These are phyloP conservation scores for Lathronympha strigana DNA, from an alignment of 2,888 invertebrate species.

Conservation along the genomic window DNA sequence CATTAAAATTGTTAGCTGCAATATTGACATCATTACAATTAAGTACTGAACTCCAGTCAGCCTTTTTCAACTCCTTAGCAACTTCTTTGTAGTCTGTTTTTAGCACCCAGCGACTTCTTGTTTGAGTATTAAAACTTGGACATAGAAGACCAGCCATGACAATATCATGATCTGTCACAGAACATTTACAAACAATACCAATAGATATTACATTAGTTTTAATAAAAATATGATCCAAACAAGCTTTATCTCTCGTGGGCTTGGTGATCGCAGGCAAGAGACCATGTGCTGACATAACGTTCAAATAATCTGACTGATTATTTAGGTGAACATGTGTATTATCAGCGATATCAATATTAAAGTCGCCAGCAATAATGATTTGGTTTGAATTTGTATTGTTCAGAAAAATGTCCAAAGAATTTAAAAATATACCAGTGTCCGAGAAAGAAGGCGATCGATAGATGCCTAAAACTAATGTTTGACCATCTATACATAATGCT, in stretches of 20 bases:
- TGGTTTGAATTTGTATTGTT: not conserved
- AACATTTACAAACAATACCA: not conserved
- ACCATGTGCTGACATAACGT: not conserved
- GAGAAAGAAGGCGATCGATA: not conserved
- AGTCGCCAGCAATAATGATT: not conserved
- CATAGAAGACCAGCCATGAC: not conserved
- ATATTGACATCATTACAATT: not conserved
- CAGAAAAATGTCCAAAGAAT: not conserved
- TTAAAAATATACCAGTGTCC: not conserved
- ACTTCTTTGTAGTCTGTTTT: not conserved
- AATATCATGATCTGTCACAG: not conserved
- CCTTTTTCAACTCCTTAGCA: not conserved
- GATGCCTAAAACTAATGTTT: not conserved
- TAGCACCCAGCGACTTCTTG: not conserved
- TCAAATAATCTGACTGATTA: not conserved
- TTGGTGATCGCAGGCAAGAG: not conserved
- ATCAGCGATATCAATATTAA: not conserved
- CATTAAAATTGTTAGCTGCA: not conserved
- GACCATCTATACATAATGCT: not conserved
- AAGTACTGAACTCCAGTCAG: not conserved
- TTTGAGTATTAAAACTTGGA: not conserved
- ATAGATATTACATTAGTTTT: not conserved
- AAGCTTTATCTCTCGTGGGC: not conserved
- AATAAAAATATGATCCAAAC: constrained; percentile 1
- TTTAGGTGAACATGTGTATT: not conserved